Base-by-base conservation (phyloP, 2,888 invertebrate species). In the Eupithecia pulchellata region DNA sequence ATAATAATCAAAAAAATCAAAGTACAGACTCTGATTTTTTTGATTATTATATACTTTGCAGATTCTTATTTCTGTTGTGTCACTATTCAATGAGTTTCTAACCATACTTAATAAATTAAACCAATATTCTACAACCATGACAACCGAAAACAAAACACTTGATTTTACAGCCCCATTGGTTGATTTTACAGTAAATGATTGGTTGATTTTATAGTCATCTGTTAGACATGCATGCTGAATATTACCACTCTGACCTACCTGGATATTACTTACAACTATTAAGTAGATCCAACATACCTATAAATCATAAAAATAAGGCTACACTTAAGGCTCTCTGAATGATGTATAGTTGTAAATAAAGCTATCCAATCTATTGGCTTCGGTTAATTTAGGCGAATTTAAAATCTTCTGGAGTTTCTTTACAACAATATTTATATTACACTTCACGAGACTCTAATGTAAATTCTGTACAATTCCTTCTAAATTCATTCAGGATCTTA, bases 291-390 rank as follows among this genome's bases (percentile, higher is more conserved):
- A 71, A 79, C 72, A 75, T 74, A 78, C 71, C 64, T 77, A 75
- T 76, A 77, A 76, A 78, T 75, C 75, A 73, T 68, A 77, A 81
- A 82, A 82, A 79, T 79, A 83, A 83, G 82, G 81, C 78, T 82
- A 85, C 75, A 80, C 61, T 75, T 82, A 85, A 86, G 84, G 84
- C 84, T 83, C 73, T 74, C 69, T 64, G 76, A 81, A 52, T 77
- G 64, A 52, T 77, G 65, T 82, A 79, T 80, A 82, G 78, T 77
- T 74, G 78, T 80, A 83, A 86, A 84, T 85, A 85, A 87, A 87
- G 83, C 83, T 86, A 80, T 85, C 81, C 81, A 75, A 82, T 86
- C 85, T 86, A 82, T 87, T 86, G 84, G 84, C 81, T 84, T 81
- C 75, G 73, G 79, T 78, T 78, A 69, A 80, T 81, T 80, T 80